Evolutionary conservation across 2,888 invertebrate species (phyloP).

Genomic region (Odontocerum albicorne): DNA sequence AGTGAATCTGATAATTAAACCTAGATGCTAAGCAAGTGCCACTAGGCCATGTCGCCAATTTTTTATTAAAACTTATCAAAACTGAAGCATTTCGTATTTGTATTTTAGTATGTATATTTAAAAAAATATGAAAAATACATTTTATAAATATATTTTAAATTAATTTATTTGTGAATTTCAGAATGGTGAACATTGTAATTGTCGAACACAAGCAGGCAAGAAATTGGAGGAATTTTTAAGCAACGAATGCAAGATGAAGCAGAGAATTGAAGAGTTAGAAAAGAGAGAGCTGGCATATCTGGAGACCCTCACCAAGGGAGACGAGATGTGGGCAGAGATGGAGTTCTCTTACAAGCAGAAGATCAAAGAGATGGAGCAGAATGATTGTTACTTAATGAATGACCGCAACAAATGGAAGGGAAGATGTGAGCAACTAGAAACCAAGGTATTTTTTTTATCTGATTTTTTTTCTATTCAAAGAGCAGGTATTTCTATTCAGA

Average conservation of each 20-base stretch:
- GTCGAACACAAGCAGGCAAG: constrained; percentile 40
- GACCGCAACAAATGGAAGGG: constrained; percentile 57
- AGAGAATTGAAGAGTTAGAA: constrained; percentile 64
- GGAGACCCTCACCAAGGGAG: constrained; percentile 70
- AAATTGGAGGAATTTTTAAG: constrained; percentile 53
- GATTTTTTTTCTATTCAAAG: too few species aligned
- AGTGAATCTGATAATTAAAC: too few species aligned
- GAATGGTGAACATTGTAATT: constrained; percentile 44
- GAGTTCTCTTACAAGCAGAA: constrained; percentile 65
- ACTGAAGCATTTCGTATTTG: too few species aligned
- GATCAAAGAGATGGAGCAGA: constrained; percentile 54
- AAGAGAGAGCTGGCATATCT: constrained; percentile 67
- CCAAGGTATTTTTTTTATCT: too few species aligned
- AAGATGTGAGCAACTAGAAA: constrained; percentile 54
- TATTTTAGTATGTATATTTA: too few species aligned
- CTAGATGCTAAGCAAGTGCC: too few species aligned
- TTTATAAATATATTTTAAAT: background rate
- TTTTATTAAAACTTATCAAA: too few species aligned
- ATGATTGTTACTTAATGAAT: constrained; percentile 50
- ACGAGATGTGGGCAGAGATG: constrained; percentile 71
- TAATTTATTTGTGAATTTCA: constrained; percentile 36
- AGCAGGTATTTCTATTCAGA: too few species aligned
- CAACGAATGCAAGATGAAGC: constrained; percentile 62
- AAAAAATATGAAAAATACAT: too few species aligned
- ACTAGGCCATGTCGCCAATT: too few species aligned